phyloP scores from a whole-genome alignment of 2,888 invertebrate genomes.

The Seira ritae region DNA sequence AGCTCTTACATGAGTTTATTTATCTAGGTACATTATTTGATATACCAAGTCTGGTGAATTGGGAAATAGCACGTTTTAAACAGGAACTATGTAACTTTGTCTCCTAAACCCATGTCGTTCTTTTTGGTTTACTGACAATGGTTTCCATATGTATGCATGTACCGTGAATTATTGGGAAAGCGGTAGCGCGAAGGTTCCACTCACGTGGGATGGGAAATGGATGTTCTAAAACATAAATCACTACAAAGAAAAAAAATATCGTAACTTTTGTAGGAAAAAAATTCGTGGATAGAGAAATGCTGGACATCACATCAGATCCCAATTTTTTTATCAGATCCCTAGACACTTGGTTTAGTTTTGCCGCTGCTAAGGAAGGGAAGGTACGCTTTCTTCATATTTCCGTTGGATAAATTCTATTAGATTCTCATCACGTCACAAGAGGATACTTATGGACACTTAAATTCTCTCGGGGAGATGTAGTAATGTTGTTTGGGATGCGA shows the following conservation, averaged over 20 bases:
- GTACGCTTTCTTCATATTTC: not conserved
- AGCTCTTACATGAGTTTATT: too few relatives aligned
- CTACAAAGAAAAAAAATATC: slow-evolving; percentile 30
- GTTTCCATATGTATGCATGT: not conserved
- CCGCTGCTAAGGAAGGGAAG: not conserved
- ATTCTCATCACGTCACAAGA: slow-evolving; percentile 57
- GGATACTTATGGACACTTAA: slow-evolving; percentile 56
- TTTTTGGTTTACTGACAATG: not conserved
- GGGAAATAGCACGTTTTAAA: not conserved
- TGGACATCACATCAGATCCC: too few relatives aligned
- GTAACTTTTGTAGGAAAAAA: slow-evolving; percentile 24
- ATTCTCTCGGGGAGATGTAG: slow-evolving; percentile 39
- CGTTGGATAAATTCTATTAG: slow-evolving; percentile 48
- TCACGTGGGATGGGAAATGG: slow-evolving; percentile 38
- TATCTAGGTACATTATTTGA: not conserved
- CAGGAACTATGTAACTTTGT: not conserved
- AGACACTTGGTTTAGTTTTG: not conserved
- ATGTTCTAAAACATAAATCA: slow-evolving; percentile 53
- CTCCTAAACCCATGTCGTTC: slow-evolving; percentile 8
- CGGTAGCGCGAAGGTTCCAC: slow-evolving; percentile 29
- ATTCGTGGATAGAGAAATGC: not conserved
- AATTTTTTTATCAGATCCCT: too few relatives aligned
- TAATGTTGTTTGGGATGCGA: slow-evolving; percentile 38
- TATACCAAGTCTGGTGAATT: not conserved
- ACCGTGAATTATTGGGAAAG: slow-evolving; percentile 1